A percentile compares a stretch with the other conserved stretches of the same genome.
Evolutionary conservation across 2,797 vertebrate genomes (phyloP).

Genomic region (Pelobates cultripes): DNA sequence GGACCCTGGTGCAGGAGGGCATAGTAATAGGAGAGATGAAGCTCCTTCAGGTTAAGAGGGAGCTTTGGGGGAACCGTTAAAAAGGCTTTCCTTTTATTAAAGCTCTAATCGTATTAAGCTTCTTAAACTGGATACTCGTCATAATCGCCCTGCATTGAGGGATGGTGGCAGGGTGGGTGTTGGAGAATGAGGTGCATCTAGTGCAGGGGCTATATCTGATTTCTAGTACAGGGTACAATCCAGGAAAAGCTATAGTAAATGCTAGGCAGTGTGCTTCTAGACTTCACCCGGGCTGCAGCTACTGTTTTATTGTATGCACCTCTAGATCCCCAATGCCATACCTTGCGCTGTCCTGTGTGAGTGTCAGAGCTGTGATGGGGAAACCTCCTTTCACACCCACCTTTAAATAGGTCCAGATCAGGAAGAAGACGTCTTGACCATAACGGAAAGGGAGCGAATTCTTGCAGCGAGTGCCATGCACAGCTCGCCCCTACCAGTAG

Average conservation of each 20-base stretch:
- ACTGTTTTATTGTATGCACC: not conserved
- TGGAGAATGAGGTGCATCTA: constrained; percentile 25
- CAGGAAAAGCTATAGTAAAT: constrained; percentile 13
- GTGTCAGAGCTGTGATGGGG: constrained; percentile 37
- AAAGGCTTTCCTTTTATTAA: constrained; percentile 17
- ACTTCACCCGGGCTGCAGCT: not conserved
- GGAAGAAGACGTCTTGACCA: constrained; percentile 61
- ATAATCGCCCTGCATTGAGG: constrained; percentile 6
- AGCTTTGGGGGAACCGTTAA: not conserved
- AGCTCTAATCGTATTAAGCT: constrained; percentile 39
- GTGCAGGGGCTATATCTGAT: not conserved
- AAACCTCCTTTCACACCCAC: constrained; percentile 40
- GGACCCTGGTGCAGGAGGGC: not conserved
- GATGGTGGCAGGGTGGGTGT: not conserved
- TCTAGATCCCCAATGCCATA: constrained; percentile 44
- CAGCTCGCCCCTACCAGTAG: constrained; percentile 42
- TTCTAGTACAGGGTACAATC: constrained; percentile 35
- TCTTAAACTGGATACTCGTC: constrained; percentile 20
- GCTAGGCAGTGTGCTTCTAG: not conserved
- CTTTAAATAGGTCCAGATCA: constrained; percentile 54
- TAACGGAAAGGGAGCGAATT: constrained; percentile 53
- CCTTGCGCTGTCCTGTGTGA: constrained; percentile 56
- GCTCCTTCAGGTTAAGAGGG: not conserved
- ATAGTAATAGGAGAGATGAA: not conserved
- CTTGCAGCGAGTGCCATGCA: constrained; percentile 54